A percentile compares a stretch with the other conserved stretches of the same genome.
phyloP scores from a whole-genome alignment of 2,888 invertebrate species.

The Rhopalosiphum nymphaeae region DNA sequence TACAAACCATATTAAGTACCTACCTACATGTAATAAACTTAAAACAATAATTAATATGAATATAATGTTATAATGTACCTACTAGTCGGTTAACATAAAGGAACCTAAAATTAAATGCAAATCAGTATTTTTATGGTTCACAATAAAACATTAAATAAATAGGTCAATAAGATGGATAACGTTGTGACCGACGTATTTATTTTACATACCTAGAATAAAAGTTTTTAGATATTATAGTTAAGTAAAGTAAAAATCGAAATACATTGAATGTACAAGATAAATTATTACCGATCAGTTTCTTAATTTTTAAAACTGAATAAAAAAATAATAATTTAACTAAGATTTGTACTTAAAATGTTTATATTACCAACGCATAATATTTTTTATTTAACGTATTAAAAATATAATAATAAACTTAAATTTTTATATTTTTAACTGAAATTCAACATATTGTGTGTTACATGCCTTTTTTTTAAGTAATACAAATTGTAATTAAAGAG shows the following conservation, averaged over 20 bases:
- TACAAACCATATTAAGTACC: not conserved
- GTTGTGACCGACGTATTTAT: not conserved
- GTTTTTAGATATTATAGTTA: not conserved
- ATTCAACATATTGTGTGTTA: not conserved
- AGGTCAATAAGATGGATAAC: conserved; percentile 31
- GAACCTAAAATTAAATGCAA: conserved; percentile 53
- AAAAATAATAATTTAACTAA: not conserved
- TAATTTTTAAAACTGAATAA: not conserved
- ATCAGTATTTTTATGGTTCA: conserved; percentile 15
- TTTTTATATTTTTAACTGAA: no score
- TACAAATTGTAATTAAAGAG: not conserved
- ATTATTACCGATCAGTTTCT: not conserved
- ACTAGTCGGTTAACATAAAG: not conserved
- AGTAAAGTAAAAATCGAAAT: not conserved
- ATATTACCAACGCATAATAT: not conserved
- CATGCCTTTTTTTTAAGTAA: not conserved
- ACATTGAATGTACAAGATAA: not conserved
- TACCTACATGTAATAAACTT: not conserved
- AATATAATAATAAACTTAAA: not conserved
- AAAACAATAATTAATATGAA: not conserved
- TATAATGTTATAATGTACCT: not conserved
- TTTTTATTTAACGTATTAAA: not conserved
- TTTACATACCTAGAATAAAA: not conserved
- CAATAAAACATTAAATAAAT: conserved; percentile 18
- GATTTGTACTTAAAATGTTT: not conserved